These are phyloP conservation scores for Ophion ellenae DNA, from an alignment of 2,888 invertebrate genomes.

Conservation along the genomic window DNA sequence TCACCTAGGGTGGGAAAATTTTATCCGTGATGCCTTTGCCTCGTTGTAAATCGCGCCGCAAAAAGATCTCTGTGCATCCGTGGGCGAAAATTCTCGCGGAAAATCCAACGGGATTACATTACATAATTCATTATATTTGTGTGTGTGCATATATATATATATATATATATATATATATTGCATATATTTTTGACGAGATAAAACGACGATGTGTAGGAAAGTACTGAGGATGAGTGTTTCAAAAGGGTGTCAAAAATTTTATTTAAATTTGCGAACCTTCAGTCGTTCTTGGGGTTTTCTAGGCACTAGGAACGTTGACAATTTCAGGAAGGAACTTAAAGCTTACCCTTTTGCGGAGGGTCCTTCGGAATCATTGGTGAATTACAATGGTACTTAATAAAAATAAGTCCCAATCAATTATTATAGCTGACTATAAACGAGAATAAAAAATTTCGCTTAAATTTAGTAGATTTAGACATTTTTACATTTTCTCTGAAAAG, in stretches of 20 bases:
- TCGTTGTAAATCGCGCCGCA: neutral
- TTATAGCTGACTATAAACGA: too few relatives aligned
- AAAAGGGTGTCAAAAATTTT: neutral
- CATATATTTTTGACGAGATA: neutral
- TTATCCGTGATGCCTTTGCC: slow-evolving; percentile 9
- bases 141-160: neutral
- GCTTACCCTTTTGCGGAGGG: too few relatives aligned
- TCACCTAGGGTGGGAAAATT: slow-evolving; percentile 8
- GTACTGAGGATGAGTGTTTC: neutral
- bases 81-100: neutral
- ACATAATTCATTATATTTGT: neutral
- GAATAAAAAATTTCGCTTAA: too few relatives aligned
- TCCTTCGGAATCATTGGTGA: too few relatives aligned
- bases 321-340: neutral
- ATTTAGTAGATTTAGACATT: too few relatives aligned
- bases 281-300: neutral
- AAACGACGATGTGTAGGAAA: neutral
- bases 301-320: neutral
- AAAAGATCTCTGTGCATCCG: slow-evolving; percentile 31
- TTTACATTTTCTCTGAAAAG: too few relatives aligned
- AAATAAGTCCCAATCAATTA: too few relatives aligned
- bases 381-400: too few relatives aligned
- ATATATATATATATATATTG: neutral
- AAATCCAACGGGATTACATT: neutral
- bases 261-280: neutral